Evolutionary conservation across 2,113 vertebrate genomes (phyloP).

Genomic region (Proteles cristata): DNA sequence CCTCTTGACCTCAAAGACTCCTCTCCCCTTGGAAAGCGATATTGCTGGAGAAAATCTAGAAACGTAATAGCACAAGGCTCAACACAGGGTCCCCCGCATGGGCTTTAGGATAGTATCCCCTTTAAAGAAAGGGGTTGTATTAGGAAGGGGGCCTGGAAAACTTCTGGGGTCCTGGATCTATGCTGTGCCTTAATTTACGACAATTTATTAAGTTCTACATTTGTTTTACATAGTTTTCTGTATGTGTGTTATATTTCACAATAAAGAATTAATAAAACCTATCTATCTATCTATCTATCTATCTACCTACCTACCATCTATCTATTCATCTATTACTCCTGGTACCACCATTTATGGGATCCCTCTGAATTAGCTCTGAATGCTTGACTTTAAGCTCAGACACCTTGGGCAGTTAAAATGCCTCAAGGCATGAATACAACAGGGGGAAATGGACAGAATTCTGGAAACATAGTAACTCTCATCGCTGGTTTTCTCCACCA

Average conservation of each 20-base stretch:
- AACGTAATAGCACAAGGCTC: not conserved
- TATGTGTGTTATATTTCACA: not conserved
- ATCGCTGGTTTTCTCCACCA: not conserved
- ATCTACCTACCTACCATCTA: not conserved
- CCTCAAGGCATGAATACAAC: not conserved
- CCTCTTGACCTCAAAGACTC: not conserved
- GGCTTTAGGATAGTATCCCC: not conserved
- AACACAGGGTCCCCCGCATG: not conserved
- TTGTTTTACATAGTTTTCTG: conserved; percentile 12
- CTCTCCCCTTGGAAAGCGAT: not conserved
- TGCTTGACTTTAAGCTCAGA: not conserved
- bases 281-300: not conserved
- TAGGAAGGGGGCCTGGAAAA: not conserved
- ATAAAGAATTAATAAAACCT: conserved; percentile 14
- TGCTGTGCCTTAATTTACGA: not conserved
- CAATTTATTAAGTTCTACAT: not conserved
- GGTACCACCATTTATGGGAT: not conserved
- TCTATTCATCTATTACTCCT: not conserved
- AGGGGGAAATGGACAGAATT: not conserved
- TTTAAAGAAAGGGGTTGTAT: not conserved
- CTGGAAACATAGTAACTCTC: not conserved
- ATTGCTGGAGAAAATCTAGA: not conserved
- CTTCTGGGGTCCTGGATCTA: not conserved
- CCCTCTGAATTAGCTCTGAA: not conserved
- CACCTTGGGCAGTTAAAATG: not conserved